phyloP scores from a whole-genome alignment of 30 jellyfish, hydroid and myxozoan species.

The Cassiopea andromeda region DNA sequence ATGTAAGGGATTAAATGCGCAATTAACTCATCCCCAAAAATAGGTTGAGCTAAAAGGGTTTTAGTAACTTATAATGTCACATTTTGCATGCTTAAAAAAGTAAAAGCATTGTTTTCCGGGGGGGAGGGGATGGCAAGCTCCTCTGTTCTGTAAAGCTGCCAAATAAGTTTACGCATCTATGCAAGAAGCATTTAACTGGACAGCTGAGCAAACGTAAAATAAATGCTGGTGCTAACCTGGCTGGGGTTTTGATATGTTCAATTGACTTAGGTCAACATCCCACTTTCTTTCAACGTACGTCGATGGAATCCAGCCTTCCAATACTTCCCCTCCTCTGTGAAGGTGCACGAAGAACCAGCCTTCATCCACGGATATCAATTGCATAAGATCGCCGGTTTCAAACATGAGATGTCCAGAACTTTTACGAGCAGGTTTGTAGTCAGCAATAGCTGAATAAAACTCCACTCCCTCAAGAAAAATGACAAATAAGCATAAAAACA shows the following conservation, averaged over 20 bases:
- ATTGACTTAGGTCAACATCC: constrained; percentile 62
- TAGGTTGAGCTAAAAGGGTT: too few species aligned
- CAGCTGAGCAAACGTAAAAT: too few species aligned
- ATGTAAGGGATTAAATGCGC: too few species aligned
- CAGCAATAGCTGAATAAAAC: constrained; percentile 75
- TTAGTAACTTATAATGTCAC: too few species aligned
- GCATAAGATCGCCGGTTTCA: constrained; percentile 86
- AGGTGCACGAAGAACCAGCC: constrained; percentile 91
- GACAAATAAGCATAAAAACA: too few species aligned
- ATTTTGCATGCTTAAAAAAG: too few species aligned
- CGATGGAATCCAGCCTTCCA: constrained; percentile 98
- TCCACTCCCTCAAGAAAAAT: constrained; percentile 58
- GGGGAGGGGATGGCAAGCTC: too few species aligned
- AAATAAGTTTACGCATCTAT: too few species aligned
- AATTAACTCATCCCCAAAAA: too few species aligned
- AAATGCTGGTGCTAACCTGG: constrained; percentile 10
- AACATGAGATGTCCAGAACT: constrained; percentile 62
- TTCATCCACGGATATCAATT: constrained; percentile 83
- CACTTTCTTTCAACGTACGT: constrained; percentile 74
- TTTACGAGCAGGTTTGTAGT: constrained; percentile 69
- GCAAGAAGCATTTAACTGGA: too few species aligned
- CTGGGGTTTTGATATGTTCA: constrained; percentile 24
- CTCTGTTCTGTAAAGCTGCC: too few species aligned
- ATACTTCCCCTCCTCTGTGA: constrained; percentile 67
- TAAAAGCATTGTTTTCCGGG: too few species aligned